A percentile compares a stretch with the other conserved stretches of the same genome.
Conservation (phyloP, 2,888 invertebrate species). For the Junonia oenone region DNA sequence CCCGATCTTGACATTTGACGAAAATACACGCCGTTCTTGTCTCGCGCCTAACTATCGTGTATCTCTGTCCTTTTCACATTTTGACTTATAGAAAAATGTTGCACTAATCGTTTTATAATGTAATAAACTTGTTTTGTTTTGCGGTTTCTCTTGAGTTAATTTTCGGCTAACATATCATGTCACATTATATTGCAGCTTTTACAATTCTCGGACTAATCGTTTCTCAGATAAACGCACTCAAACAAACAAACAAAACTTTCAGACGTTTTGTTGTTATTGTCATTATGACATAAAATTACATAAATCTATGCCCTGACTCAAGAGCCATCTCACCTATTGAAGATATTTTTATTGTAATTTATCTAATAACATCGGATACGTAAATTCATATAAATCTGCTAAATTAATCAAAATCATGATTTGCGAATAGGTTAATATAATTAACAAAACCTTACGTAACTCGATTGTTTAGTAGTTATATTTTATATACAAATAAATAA, state of each 20-base stretch:
- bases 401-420: background rate
- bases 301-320: background rate
- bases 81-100: background rate
- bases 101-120: background rate
- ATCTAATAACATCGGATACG: background rate
- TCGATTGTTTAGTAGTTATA: background rate
- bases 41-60: conserved; percentile 6
- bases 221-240: too few species aligned
- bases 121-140: background rate
- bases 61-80: conserved; percentile 1
- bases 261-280: too few species aligned
- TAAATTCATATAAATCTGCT: background rate
- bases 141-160: background rate
- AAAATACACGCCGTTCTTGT: conserved; percentile 28
- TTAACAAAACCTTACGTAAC: background rate
- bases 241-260: too few species aligned
- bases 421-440: background rate
- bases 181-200: too few species aligned
- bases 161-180: too few species aligned
- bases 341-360: too few species aligned
- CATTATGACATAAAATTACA: background rate
- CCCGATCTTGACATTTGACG: conserved; percentile 46
- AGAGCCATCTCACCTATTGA: too few species aligned
- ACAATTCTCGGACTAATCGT: too few species aligned
- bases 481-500: background rate